A percentile compares a stretch with the other conserved stretches of the same genome.
Evolutionary conservation across 2,797 vertebrate genomes (phyloP).

Genomic region (Melanotaenia trifasciata): DNA sequence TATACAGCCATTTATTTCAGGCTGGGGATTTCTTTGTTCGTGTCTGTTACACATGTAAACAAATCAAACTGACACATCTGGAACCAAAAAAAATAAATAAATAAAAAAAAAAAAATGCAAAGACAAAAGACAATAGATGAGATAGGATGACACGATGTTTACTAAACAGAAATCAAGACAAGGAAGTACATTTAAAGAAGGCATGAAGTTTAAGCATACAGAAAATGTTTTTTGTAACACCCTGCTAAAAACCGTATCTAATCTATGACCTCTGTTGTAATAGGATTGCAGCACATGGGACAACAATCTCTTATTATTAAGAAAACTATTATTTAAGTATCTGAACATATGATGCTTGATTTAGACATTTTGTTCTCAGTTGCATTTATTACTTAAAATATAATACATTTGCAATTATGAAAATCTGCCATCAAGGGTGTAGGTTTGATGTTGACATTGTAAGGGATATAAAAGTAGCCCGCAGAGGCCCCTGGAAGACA

Average conservation of each 20-base stretch:
- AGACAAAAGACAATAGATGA: neutral
- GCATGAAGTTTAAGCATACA: too few relatives aligned
- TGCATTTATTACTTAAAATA: neutral
- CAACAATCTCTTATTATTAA: neutral
- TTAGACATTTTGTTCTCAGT: neutral
- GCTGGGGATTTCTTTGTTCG: constrained; percentile 22
- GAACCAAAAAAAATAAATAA: neutral
- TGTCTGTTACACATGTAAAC: constrained; percentile 12
- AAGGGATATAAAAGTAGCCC: too few relatives aligned
- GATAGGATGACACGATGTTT: too few relatives aligned
- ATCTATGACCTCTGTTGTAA: neutral
- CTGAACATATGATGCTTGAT: too few relatives aligned
- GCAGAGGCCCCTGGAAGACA: too few relatives aligned
- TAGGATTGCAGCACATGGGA: neutral
- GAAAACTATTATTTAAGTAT: too few relatives aligned
- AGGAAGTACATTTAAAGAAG: too few relatives aligned
- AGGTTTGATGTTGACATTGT: too few relatives aligned
- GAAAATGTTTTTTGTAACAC: too few relatives aligned
- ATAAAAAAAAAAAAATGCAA: neutral
- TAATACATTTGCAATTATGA: too few relatives aligned
- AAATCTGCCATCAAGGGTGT: too few relatives aligned
- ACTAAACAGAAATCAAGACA: too few relatives aligned
- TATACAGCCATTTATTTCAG: constrained; percentile 52
- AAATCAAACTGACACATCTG: constrained; percentile 19
- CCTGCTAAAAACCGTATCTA: neutral